A percentile compares a stretch with the other conserved stretches of the same genome.
phyloP scores from a whole-genome alignment of 2,888 invertebrate genomes.

The Epinotia demarniana region DNA sequence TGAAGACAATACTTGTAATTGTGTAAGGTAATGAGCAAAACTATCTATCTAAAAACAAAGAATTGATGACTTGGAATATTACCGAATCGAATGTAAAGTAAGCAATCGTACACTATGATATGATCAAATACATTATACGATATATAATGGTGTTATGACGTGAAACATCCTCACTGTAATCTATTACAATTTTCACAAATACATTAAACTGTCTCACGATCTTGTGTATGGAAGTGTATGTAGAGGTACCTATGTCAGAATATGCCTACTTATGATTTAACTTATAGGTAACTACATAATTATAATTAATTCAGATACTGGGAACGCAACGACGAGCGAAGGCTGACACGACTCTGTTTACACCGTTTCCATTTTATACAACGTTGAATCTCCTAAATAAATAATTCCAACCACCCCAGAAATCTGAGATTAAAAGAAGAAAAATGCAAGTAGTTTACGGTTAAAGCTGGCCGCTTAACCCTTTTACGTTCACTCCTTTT shows the following conservation, averaged over 20 bases:
- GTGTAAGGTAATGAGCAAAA: background rate
- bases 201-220: too few relatives aligned
- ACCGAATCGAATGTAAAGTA: background rate
- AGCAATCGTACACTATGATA: background rate
- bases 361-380: conserved; percentile 26
- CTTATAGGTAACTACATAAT: too few relatives aligned
- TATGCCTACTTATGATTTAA: background rate
- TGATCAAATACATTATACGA: background rate
- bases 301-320: conserved; percentile 8
- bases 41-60: background rate
- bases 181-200: too few relatives aligned
- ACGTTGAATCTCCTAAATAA: conserved; percentile 32
- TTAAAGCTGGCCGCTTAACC: conserved; percentile 73
- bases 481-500: conserved; percentile 74
- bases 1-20: background rate
- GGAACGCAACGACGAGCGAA: background rate
- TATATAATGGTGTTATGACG: too few relatives aligned
- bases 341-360: conserved; percentile 17
- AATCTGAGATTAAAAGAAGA: conserved; percentile 59
- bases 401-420: conserved; percentile 45
- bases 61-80: background rate
- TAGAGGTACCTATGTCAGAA: background rate
- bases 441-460: conserved; percentile 73
- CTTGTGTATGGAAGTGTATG: background rate
- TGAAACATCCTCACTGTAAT: too few relatives aligned